Conservation (phyloP, 2,888 invertebrate species). For the Rhabditophanes sp. region DNA sequence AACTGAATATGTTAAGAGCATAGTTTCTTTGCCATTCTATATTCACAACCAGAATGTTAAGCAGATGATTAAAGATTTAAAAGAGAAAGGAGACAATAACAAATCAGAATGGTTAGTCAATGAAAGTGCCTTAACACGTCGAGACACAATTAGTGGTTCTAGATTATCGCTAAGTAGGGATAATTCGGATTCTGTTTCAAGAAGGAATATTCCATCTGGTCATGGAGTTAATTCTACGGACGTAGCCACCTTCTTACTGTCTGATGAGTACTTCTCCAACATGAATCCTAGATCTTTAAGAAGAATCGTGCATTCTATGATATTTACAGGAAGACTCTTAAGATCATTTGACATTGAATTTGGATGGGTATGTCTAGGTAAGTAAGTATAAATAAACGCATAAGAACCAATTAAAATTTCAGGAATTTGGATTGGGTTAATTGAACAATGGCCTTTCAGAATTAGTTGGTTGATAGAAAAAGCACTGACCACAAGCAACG, state of each 20-base stretch:
- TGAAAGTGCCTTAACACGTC: too few relatives aligned
- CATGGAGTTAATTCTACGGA: slow-evolving; percentile 6
- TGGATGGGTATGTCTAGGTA: slow-evolving; percentile 91
- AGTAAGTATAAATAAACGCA: too few relatives aligned
- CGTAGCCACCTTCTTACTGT: slow-evolving; percentile 52
- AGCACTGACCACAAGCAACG: slow-evolving; percentile 59
- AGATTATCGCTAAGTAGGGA: slow-evolving; percentile 20
- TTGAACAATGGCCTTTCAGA: slow-evolving; percentile 95
- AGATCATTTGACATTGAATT: slow-evolving; percentile 98
- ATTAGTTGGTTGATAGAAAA: slow-evolving; percentile 84
- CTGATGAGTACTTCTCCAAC: slow-evolving; percentile 95
- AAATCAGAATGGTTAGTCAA: too few relatives aligned
- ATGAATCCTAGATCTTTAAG: slow-evolving; percentile 89
- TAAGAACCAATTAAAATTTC: too few relatives aligned
- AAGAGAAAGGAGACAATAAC: too few relatives aligned
- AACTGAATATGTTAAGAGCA: too few relatives aligned
- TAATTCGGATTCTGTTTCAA: background rate
- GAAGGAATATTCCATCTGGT: background rate
- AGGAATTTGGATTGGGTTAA: slow-evolving; percentile 94
- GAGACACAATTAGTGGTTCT: slow-evolving; percentile 34
- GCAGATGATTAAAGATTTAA: too few relatives aligned
- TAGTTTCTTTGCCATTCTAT: too few relatives aligned
- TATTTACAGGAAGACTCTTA: slow-evolving; percentile 60
- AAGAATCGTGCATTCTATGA: slow-evolving; percentile 51
- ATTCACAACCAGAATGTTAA: too few relatives aligned